A percentile compares a stretch with the other conserved stretches of the same genome.
Evolutionary conservation across 2,888 invertebrate species (phyloP).

Genomic region (Yponomeuta malinellus): DNA sequence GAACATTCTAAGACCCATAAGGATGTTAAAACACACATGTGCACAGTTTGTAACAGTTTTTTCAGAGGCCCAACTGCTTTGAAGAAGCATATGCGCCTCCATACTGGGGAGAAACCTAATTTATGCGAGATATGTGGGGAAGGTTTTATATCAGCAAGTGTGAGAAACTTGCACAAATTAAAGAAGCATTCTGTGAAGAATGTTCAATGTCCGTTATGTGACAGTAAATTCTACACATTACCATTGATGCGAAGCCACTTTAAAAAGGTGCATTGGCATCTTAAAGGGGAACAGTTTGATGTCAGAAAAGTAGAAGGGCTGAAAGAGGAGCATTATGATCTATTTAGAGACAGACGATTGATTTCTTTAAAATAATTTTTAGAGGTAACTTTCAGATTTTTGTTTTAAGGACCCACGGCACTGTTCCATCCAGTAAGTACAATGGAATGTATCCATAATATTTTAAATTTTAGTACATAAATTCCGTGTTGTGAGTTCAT

Average conservation of each 20-base stretch:
- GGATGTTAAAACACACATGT: slow-evolving; percentile 2
- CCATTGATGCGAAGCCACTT: slow-evolving; percentile 12
- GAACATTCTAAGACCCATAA: slow-evolving; percentile 19
- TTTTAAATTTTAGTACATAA: too few relatives aligned
- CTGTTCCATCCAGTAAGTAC: too few relatives aligned
- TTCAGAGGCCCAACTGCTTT: slow-evolving; percentile 11
- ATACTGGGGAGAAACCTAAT: slow-evolving; percentile 17
- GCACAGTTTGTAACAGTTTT: slow-evolving; percentile 9
- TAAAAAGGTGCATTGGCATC: slow-evolving; percentile 13
- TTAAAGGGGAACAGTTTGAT: slow-evolving; percentile 14
- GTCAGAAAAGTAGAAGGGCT: slow-evolving; percentile 13
- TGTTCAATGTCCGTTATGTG: slow-evolving; percentile 12
- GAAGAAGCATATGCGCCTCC: slow-evolving; percentile 16
- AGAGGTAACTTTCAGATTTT: neutral
- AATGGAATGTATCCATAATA: too few relatives aligned
- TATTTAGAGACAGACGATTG: slow-evolving; percentile 14
- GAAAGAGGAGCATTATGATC: slow-evolving; percentile 14
- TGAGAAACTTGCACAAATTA: slow-evolving; percentile 5
- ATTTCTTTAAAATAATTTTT: slow-evolving; percentile 5
- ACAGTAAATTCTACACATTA: slow-evolving; percentile 8
- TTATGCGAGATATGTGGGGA: slow-evolving; percentile 14
- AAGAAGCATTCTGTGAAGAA: slow-evolving; percentile 14
- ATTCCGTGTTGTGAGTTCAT: too few relatives aligned
- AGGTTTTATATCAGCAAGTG: slow-evolving; percentile 2
- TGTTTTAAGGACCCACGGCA: neutral